These are phyloP conservation scores for Etia nguti DNA, from an alignment of 2,113 vertebrate species.

Conservation along the genomic window DNA sequence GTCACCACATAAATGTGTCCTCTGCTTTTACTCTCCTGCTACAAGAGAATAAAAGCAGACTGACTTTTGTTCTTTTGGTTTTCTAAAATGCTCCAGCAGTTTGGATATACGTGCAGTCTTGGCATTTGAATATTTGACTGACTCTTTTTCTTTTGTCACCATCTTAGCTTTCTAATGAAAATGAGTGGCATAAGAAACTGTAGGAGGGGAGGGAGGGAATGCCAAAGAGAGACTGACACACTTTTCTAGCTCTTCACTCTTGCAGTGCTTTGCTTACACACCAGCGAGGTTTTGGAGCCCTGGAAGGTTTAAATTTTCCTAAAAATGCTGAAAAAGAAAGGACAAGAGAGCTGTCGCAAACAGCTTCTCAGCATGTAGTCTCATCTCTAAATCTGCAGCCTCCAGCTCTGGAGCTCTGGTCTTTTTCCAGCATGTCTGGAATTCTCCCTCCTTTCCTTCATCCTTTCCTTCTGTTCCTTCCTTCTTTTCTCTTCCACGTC, in stretches of 20 bases:
- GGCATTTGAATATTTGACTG: not conserved
- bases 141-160: not conserved
- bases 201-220: not conserved
- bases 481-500: conserved; percentile 19
- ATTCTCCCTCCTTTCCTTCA: conserved; percentile 20
- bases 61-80: not conserved
- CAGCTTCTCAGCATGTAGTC: not conserved
- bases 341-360: not conserved
- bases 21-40: not conserved
- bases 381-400: conserved; percentile 22
- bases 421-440: conserved; percentile 57
- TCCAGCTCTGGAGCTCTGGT: conserved; percentile 29
- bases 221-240: not conserved
- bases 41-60: too few species aligned
- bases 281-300: not conserved
- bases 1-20: not conserved
- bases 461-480: not conserved
- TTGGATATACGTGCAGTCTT: not conserved
- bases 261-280: not conserved
- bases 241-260: not conserved
- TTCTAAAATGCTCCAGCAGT: not conserved
- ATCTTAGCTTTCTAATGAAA: not conserved
- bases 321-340: not conserved
- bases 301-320: not conserved
- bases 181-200: not conserved